Conservation (phyloP, 2,113 vertebrate species). For the Pluvialis apricaria region DNA sequence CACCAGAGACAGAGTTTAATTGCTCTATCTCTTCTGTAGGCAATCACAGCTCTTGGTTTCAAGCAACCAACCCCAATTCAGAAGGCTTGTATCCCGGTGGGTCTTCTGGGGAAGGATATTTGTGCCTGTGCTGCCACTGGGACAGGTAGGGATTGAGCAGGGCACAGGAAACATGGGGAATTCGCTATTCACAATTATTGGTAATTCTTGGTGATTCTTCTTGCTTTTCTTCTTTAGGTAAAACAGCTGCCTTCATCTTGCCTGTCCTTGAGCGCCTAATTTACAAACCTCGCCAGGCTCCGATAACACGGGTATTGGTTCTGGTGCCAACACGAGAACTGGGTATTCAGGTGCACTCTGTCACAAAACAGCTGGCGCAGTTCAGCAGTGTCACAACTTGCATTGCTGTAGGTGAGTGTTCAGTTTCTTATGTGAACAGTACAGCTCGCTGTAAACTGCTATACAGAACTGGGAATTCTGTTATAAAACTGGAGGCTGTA, state of each 20-base stretch:
- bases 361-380: slow-evolving; percentile 90
- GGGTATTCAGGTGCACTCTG: slow-evolving; percentile 95
- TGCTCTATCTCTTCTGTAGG: slow-evolving; percentile 69
- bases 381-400: slow-evolving; percentile 89
- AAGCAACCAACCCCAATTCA: slow-evolving; percentile 95
- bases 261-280: slow-evolving; percentile 93
- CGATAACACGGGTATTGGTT: slow-evolving; percentile 89
- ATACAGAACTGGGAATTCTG: not conserved
- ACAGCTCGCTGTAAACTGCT: not conserved
- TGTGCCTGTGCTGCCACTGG: slow-evolving; percentile 97
- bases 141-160: slow-evolving; percentile 77
- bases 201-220: not conserved
- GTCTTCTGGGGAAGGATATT: slow-evolving; percentile 92
- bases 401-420: slow-evolving; percentile 88
- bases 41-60: slow-evolving; percentile 89
- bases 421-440: not conserved
- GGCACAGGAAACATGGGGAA: not conserved
- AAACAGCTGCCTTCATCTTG: slow-evolving; percentile 95
- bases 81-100: slow-evolving; percentile 94
- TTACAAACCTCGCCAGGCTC: slow-evolving; percentile 91
- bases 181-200: not conserved
- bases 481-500: not conserved
- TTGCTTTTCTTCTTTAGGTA: slow-evolving; percentile 73
- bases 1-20: not conserved
- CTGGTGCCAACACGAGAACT: slow-evolving; percentile 94